Conservation (phyloP, 2,888 invertebrate species). For the Graphium colonna region DNA sequence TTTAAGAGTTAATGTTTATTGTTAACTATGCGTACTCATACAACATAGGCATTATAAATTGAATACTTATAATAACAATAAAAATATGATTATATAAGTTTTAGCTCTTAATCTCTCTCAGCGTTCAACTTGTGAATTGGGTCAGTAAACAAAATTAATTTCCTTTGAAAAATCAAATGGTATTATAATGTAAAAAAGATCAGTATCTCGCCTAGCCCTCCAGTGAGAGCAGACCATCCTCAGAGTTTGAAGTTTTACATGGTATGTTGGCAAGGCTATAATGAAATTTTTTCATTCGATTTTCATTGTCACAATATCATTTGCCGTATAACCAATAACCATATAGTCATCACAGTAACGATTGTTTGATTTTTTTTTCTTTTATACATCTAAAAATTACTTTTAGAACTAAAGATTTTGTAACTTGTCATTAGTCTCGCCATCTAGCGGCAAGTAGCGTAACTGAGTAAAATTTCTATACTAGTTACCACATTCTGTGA, state of each 20-base stretch:
- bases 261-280: conserved; percentile 68
- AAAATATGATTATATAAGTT: no score
- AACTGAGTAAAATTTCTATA: conserved; percentile 14
- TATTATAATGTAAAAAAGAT: conserved; percentile 35
- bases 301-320: conserved; percentile 25
- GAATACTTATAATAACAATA: no score
- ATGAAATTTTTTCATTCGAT: conserved; percentile 29
- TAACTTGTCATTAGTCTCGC: conserved; percentile 29
- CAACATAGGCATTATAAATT: no score
- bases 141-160: conserved; percentile 3
- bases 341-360: conserved; percentile 14
- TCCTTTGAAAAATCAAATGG: conserved; percentile 37
- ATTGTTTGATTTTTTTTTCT: neutral
- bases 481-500: conserved; percentile 12
- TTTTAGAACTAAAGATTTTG: neutral
- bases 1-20: no score
- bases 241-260: conserved; percentile 63
- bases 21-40: no score
- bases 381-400: conserved; percentile 19
- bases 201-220: conserved; percentile 46
- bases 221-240: conserved; percentile 61
- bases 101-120: no score
- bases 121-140: conserved; percentile 23
- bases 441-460: conserved; percentile 60
- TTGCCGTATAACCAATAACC: conserved; percentile 24